Conservation (phyloP, 2,888 invertebrate genomes). For the Atethmia centrago region DNA sequence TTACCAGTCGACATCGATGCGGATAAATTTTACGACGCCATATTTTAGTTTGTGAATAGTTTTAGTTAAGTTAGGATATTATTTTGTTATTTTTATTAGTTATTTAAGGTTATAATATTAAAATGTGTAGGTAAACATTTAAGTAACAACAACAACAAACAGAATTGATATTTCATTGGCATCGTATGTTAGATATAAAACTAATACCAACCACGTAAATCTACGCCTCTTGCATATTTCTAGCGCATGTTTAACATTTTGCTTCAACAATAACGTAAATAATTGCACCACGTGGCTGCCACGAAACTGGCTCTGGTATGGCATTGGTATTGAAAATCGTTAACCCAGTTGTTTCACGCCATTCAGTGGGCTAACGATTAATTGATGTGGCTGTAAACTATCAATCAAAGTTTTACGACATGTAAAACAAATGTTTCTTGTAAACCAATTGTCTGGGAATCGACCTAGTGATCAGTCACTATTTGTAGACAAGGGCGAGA, state of each 20-base stretch:
- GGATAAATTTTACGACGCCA: too few relatives aligned
- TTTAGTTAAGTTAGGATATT: too few relatives aligned
- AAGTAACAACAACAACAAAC: constrained; percentile 15
- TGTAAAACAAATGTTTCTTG: constrained; percentile 83
- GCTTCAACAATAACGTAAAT: constrained; percentile 68
- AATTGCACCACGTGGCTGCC: constrained; percentile 65
- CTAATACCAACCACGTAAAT: constrained; percentile 4
- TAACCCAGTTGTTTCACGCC: constrained; percentile 79
- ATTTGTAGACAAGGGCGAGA: constrained; percentile 65
- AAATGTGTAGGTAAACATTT: too few relatives aligned
- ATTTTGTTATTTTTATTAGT: too few relatives aligned
- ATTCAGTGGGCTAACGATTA: constrained; percentile 80
- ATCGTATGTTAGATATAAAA: constrained; percentile 5
- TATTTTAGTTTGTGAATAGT: too few relatives aligned
- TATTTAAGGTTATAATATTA: too few relatives aligned
- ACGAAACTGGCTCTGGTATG: constrained; percentile 58
- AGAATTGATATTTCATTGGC: constrained; percentile 12
- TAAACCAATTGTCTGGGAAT: constrained; percentile 83
- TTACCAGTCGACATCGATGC: too few relatives aligned
- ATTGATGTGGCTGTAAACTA: constrained; percentile 87
- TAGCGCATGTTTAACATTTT: constrained; percentile 55
- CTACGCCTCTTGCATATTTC: constrained; percentile 18
- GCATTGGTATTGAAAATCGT: constrained; percentile 82
- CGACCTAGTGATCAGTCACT: constrained; percentile 73
- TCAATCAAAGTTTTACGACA: constrained; percentile 88